A percentile compares a stretch with the other conserved stretches of the same genome.
Evolutionary conservation across 2,888 invertebrate species (phyloP).

Genomic region (Digitonthophagus gazella): DNA sequence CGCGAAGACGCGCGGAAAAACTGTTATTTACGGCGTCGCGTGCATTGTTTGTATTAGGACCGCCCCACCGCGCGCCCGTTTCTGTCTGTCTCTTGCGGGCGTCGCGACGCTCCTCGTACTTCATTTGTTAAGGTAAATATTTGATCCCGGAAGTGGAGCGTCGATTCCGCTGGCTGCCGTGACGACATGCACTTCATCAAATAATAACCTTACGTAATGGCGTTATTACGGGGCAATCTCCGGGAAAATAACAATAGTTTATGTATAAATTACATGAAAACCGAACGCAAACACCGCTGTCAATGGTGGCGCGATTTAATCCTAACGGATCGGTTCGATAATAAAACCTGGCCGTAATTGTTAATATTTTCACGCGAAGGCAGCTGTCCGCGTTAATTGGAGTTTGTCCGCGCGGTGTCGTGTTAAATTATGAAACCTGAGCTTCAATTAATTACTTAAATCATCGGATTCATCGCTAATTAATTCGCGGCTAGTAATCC

Average conservation of each 20-base stretch:
- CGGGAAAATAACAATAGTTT: neutral
- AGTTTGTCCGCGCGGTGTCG: too few species aligned
- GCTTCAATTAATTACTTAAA: neutral
- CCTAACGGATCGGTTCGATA: neutral
- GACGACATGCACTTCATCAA: neutral
- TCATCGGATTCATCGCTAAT: neutral
- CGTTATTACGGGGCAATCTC: neutral
- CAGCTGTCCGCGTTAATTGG: neutral
- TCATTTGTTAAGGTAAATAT: neutral
- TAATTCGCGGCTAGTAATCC: neutral
- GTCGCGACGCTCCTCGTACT: too few species aligned
- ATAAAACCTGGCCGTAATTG: neutral
- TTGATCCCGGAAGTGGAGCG: neutral
- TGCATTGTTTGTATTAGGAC: neutral
- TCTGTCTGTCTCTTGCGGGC: neutral
- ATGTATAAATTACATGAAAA: neutral
- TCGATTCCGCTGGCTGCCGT: neutral
- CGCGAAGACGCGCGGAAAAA: neutral
- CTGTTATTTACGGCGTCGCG: neutral
- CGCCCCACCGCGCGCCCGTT: too few species aligned
- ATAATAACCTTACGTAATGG: neutral
- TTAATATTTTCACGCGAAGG: neutral
- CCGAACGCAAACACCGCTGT: neutral
- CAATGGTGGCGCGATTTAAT: neutral
- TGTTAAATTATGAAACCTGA: neutral